phyloP scores from a whole-genome alignment of 1,140 invertebrate species.

The Ceratina australensis region DNA sequence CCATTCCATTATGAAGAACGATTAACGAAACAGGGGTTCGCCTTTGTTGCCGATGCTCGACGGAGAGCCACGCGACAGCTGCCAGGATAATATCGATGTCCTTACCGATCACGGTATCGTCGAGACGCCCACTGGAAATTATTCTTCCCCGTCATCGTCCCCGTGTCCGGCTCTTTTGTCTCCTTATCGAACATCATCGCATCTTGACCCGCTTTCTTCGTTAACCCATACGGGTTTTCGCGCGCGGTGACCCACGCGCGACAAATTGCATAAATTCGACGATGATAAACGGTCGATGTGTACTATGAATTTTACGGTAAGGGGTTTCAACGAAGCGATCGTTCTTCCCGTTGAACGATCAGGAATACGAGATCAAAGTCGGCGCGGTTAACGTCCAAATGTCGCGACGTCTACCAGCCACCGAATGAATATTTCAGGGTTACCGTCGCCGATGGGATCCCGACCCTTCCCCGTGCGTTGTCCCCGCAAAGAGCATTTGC shows the following conservation, averaged over 20 bases:
- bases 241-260: not conserved
- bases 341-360: slow-evolving; percentile 41
- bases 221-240: not conserved
- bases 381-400: slow-evolving; percentile 58
- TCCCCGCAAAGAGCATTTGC: slow-evolving; percentile 76
- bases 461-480: slow-evolving; percentile 45
- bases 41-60: slow-evolving; percentile 26
- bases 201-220: not conserved
- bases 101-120: slow-evolving; percentile 24
- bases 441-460: slow-evolving; percentile 36
- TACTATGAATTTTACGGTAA: not conserved
- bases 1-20: slow-evolving; percentile 37
- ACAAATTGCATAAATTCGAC: too few relatives aligned
- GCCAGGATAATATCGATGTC: slow-evolving; percentile 58
- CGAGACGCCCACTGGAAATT: slow-evolving; percentile 26
- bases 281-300: too few relatives aligned
- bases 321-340: slow-evolving; percentile 27
- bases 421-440: slow-evolving; percentile 61
- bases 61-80: slow-evolving; percentile 48
- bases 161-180: slow-evolving; percentile 11
- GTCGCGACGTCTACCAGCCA: slow-evolving; percentile 47
- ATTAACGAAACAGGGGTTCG: slow-evolving; percentile 53
- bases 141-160: slow-evolving; percentile 21
- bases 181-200: not conserved
- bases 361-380: slow-evolving; percentile 61